Evolutionary conservation across 2,888 invertebrate species (phyloP).

Genomic region (Hesperia comma): DNA sequence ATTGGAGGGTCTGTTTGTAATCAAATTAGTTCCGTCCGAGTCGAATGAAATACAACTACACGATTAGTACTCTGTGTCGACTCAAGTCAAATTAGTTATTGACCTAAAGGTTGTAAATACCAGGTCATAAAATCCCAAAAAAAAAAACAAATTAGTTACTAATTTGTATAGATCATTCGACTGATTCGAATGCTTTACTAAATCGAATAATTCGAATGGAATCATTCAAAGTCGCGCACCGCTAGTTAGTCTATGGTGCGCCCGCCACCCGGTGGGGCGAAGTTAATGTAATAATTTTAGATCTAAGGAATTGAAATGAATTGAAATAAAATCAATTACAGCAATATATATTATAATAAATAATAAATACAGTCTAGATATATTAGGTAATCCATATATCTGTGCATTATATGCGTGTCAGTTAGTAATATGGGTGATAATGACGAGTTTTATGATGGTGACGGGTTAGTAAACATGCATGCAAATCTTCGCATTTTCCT

Average conservation of each 20-base stretch:
- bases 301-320: slow-evolving; percentile 18
- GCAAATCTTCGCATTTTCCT: slow-evolving; percentile 24
- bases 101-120: too few species aligned
- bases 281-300: background rate
- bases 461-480: slow-evolving; percentile 74
- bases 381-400: slow-evolving; percentile 39
- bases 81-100: too few species aligned
- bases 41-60: too few species aligned
- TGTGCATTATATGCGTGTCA: slow-evolving; percentile 13
- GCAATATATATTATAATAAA: background rate
- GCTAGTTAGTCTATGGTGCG: background rate
- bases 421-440: slow-evolving; percentile 68
- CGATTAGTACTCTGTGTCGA: too few species aligned
- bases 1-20: too few species aligned
- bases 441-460: slow-evolving; percentile 78
- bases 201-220: too few species aligned
- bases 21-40: too few species aligned
- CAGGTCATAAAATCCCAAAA: too few species aligned
- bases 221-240: too few species aligned
- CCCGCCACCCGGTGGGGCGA: background rate
- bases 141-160: too few species aligned
- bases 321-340: slow-evolving; percentile 12
- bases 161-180: too few species aligned
- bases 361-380: slow-evolving; percentile 26
- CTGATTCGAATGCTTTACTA: too few species aligned